A percentile compares a stretch with the other conserved stretches of the same genome.
These are phyloP conservation scores for Lutjanus argentimaculatus DNA, from an alignment of 2,797 vertebrate genomes.

Conservation along the genomic window DNA sequence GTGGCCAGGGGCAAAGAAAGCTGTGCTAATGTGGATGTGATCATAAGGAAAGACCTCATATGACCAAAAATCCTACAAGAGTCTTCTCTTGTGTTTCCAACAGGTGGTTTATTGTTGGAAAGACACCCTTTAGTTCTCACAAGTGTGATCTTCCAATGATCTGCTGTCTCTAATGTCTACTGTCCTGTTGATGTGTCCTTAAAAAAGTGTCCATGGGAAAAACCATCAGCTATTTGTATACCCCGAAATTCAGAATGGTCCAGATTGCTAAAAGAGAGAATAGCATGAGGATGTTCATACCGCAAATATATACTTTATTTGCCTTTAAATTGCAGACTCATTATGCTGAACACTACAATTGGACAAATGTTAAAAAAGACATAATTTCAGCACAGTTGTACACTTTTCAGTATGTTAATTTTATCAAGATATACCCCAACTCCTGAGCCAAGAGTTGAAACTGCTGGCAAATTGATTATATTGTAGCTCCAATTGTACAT, in stretches of 20 bases:
- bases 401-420: background rate
- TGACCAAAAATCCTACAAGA: background rate
- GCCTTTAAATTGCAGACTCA: background rate
- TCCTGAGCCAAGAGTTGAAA: slow-evolving; percentile 31
- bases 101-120: background rate
- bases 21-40: background rate
- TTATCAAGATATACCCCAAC: slow-evolving; percentile 12
- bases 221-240: too few relatives aligned
- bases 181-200: background rate
- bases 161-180: background rate
- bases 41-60: background rate
- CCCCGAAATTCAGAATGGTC: background rate
- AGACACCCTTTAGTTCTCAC: background rate
- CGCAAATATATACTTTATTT: background rate
- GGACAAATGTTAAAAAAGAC: background rate
- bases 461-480: background rate
- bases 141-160: background rate
- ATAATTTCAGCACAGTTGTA: background rate
- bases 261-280: background rate
- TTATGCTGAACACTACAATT: background rate
- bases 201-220: background rate
- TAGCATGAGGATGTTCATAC: too few relatives aligned
- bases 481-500: slow-evolving; percentile 10
- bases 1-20: slow-evolving; percentile 16
- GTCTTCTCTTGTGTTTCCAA: background rate